Evolutionary conservation across 2,888 invertebrate genomes (phyloP).

Genomic region (Phortica okadai): DNA sequence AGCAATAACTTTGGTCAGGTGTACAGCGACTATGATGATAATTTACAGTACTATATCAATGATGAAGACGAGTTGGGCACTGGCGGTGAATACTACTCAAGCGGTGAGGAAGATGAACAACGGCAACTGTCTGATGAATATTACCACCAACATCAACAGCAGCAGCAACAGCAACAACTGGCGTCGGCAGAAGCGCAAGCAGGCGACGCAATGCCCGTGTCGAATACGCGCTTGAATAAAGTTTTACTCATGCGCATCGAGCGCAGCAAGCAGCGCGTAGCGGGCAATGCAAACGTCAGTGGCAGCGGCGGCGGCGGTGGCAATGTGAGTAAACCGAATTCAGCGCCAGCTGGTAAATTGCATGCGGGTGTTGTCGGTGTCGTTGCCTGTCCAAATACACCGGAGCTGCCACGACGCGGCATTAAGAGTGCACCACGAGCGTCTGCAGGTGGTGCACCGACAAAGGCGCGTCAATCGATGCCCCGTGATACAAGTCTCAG

Average conservation of each 20-base stretch:
- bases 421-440: constrained; percentile 68
- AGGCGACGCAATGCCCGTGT: constrained; percentile 51
- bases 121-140: not conserved
- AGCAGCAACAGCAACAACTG: not conserved
- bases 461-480: constrained; percentile 73
- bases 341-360: constrained; percentile 57
- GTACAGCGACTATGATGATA: constrained; percentile 75
- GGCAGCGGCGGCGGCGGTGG: not conserved
- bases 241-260: constrained; percentile 82
- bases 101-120: constrained; percentile 62
- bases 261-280: constrained; percentile 74
- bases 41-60: constrained; percentile 75
- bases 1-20: constrained; percentile 75
- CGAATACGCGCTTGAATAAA: constrained; percentile 83
- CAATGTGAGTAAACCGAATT: constrained; percentile 72
- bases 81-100: constrained; percentile 71
- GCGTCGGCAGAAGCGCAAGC: constrained; percentile 7
- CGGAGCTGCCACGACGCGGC: constrained; percentile 77
- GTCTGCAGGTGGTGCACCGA: constrained; percentile 37
- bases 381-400: constrained; percentile 79
- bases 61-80: constrained; percentile 75
- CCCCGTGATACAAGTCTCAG: constrained; percentile 76
- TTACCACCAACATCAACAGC: not conserved
- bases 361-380: constrained; percentile 62
- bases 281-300: constrained; percentile 45